Evolutionary conservation across 1,140 invertebrate species (phyloP).

Genomic region (Bombus breviceps): DNA sequence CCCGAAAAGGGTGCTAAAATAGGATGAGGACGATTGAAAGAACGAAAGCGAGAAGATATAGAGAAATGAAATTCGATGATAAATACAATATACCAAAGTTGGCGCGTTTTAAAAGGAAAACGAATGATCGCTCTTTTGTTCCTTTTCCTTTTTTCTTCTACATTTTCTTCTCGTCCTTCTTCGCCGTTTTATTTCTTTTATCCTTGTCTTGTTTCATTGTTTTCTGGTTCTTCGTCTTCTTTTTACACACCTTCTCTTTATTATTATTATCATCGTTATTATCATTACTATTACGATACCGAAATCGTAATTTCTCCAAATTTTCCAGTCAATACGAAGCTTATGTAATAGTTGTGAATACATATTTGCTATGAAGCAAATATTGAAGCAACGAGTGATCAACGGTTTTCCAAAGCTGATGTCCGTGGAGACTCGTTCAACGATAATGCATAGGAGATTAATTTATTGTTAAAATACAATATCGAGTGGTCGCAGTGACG

Average conservation of each 20-base stretch:
- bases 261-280: neutral
- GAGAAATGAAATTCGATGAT: neutral
- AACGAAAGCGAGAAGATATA: slow-evolving; percentile 17
- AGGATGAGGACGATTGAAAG: slow-evolving; percentile 56
- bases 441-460: neutral
- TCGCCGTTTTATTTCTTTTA: no score
- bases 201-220: no score
- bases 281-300: neutral
- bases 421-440: neutral
- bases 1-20: slow-evolving; percentile 64
- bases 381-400: neutral
- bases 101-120: neutral
- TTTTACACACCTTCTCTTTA: no score
- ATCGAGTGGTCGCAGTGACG: neutral
- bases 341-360: no score
- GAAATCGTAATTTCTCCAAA: neutral
- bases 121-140: neutral
- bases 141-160: neutral
- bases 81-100: neutral
- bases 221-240: no score
- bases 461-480: neutral
- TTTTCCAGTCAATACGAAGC: neutral
- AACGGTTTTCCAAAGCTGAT: neutral
- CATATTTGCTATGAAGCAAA: neutral
- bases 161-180: neutral